Conservation (phyloP, 2,888 invertebrate species). For the Yponomeuta evonymella region DNA sequence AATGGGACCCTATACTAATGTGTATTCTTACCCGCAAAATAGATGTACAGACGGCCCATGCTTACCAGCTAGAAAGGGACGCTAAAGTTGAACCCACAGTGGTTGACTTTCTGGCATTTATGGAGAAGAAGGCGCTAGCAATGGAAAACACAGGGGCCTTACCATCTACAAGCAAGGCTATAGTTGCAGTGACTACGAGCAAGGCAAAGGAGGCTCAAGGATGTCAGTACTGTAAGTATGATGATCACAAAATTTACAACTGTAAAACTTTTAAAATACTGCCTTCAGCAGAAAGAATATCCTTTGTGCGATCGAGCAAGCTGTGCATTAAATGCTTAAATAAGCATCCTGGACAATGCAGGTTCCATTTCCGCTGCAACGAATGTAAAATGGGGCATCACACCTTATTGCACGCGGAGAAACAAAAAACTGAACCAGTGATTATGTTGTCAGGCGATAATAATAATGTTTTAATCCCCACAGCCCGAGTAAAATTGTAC, state of each 20-base stretch:
- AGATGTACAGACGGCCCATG: no score
- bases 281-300: not conserved
- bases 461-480: slow-evolving; percentile 13
- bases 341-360: slow-evolving; percentile 5
- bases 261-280: not conserved
- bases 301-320: not conserved
- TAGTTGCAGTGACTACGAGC: no score
- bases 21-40: no score
- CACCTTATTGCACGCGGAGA: slow-evolving; percentile 22
- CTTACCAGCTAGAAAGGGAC: no score
- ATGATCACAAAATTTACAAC: not conserved
- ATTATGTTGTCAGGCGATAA: slow-evolving; percentile 24
- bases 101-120: no score
- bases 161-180: no score
- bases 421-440: slow-evolving; percentile 25
- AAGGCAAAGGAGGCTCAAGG: no score
- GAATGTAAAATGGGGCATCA: not conserved
- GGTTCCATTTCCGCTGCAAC: not conserved
- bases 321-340: slow-evolving; percentile 6
- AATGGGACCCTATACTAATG: no score
- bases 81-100: no score
- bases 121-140: no score
- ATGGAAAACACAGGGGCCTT: no score
- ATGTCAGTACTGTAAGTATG: not conserved
- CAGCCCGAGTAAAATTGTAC: slow-evolving; percentile 5